These are phyloP conservation scores for Hypercompe scribonia DNA, from an alignment of 2,888 invertebrate genomes.

Conservation along the genomic window DNA sequence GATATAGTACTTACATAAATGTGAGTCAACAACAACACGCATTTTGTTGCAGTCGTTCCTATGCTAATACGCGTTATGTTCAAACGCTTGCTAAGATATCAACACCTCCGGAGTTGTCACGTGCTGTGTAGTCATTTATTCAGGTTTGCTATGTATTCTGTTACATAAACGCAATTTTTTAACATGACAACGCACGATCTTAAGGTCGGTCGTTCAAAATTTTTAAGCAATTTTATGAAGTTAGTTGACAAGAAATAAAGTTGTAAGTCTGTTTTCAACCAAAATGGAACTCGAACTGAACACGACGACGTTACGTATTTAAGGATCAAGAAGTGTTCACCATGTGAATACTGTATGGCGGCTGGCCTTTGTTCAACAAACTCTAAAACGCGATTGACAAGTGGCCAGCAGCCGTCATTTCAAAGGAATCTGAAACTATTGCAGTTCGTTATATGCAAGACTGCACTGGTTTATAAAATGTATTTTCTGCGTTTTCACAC, in stretches of 20 bases:
- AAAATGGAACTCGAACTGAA: too few relatives aligned
- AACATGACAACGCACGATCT: neutral
- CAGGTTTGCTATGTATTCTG: neutral
- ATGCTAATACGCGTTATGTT: neutral
- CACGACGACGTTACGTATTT: too few relatives aligned
- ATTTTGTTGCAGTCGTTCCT: conserved; percentile 18
- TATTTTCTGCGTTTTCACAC: too few relatives aligned
- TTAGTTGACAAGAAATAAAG: neutral
- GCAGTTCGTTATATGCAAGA: too few relatives aligned
- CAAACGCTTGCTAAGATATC: neutral
- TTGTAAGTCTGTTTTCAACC: too few relatives aligned
- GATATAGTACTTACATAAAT: neutral
- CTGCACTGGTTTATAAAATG: too few relatives aligned
- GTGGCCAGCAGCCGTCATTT: too few relatives aligned
- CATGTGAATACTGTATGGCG: too few relatives aligned
- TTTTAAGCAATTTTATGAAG: neutral
- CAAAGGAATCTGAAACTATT: too few relatives aligned
- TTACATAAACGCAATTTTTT: neutral
- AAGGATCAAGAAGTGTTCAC: too few relatives aligned
- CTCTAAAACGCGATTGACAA: too few relatives aligned
- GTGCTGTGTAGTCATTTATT: neutral
- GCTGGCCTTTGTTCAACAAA: too few relatives aligned
- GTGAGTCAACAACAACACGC: neutral
- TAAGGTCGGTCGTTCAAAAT: neutral
- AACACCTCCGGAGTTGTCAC: neutral